These are phyloP conservation scores for Oceanites oceanicus DNA, from an alignment of 2,113 vertebrate genomes.

Conservation along the genomic window DNA sequence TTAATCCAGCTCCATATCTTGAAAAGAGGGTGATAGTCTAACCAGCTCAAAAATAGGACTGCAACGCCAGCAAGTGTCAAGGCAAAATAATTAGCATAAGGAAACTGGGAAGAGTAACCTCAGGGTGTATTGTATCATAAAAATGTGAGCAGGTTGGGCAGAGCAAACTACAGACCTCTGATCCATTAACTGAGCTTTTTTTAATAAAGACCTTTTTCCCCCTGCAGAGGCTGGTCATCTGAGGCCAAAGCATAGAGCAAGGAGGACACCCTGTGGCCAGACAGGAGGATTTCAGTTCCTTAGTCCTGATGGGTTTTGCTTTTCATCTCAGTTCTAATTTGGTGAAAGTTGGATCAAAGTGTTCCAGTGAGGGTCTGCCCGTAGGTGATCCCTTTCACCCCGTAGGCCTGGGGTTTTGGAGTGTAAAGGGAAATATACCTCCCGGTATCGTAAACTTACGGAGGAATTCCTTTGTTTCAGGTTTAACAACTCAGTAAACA, in stretches of 20 bases:
- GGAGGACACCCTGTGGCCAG: conserved; percentile 64
- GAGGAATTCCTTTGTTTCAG: not conserved
- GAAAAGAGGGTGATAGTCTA: not conserved
- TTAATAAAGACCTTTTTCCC: not conserved
- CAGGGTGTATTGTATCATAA: not conserved
- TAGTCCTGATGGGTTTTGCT: not conserved
- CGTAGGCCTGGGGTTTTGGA: fast-evolving
- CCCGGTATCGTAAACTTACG: fast-evolving
- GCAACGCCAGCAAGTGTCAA: not conserved
- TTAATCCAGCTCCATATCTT: not conserved
- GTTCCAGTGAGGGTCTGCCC: not conserved
- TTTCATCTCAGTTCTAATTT: not conserved
- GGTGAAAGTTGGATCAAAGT: not conserved
- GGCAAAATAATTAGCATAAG: conserved; percentile 14
- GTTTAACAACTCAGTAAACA: not conserved
- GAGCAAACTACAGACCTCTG: not conserved
- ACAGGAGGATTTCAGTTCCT: not conserved
- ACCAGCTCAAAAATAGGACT: not conserved
- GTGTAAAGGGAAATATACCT: not conserved
- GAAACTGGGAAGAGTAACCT: not conserved
- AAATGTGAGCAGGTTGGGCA: not conserved
- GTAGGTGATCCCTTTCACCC: not conserved
- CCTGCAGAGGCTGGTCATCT: not conserved
- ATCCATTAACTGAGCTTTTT: not conserved
- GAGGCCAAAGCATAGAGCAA: conserved; percentile 6